Evolutionary conservation across 2,888 invertebrate genomes (phyloP).

Genomic region (Drosophila multiciliata): DNA sequence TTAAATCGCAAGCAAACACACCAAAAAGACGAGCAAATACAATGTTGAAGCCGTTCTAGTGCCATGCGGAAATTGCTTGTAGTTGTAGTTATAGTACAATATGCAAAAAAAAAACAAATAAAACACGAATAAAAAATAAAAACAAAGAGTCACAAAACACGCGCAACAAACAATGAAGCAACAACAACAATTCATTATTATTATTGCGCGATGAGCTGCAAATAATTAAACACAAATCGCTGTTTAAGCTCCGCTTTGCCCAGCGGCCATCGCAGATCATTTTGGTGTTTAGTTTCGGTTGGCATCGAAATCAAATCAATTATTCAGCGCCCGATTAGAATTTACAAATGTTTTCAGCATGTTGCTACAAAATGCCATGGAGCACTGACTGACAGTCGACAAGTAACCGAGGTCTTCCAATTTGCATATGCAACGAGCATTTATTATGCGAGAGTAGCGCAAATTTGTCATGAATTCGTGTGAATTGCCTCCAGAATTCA

Average conservation of each 20-base stretch:
- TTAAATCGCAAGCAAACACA: constrained; percentile 56
- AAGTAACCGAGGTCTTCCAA: constrained; percentile 27
- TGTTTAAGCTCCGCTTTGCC: constrained; percentile 49
- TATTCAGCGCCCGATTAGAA: constrained; percentile 42
- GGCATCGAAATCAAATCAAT: constrained; percentile 31
- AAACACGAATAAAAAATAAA: constrained; percentile 33
- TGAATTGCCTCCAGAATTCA: constrained; percentile 17
- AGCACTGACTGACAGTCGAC: constrained; percentile 18
- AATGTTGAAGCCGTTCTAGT: constrained; percentile 45
- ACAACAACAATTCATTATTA: constrained; percentile 56
- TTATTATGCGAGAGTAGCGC: constrained; percentile 23
- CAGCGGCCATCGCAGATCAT: constrained; percentile 31
- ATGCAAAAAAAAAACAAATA: constrained; percentile 43
- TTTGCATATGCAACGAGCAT: constrained; percentile 49
- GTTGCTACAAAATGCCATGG: constrained; percentile 45
- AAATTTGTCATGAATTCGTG: constrained; percentile 33
- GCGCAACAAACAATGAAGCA: constrained; percentile 29
- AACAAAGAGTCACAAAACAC: constrained; percentile 48
- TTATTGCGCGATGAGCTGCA: constrained; percentile 52
- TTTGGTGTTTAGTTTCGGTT: constrained; percentile 4
- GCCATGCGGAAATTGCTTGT: constrained; percentile 73
- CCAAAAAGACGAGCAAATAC: constrained; percentile 40
- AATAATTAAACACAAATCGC: constrained; percentile 69
- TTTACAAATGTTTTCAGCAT: constrained; percentile 57
- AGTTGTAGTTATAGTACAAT: constrained; percentile 39